Evolutionary conservation across 1,140 invertebrate species (phyloP), one percentile per base, ranked within the genome.

Genomic region (Drosophila subpulchrella): DNA sequence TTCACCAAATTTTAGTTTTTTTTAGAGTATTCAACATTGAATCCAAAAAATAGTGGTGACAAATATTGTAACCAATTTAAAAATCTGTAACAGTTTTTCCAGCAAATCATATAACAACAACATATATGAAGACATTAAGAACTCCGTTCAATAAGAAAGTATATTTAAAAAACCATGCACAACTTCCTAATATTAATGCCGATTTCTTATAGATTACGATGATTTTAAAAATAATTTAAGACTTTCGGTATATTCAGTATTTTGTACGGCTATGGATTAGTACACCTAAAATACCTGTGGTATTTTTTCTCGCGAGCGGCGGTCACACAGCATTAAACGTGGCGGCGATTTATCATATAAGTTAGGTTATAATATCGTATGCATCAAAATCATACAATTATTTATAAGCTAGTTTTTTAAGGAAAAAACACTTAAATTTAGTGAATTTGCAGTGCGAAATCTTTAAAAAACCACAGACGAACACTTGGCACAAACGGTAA

Each of bases 351-450:
- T 90, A 91, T 89, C 84, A 89, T 92, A 92, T 92, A 92, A 92
- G 91, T 92, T 92, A 92, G 91, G 91, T 92, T 92, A 92, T 92
- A 92, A 92, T 92, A 92, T 92, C 91, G 91, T 92, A 91, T 91
- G 90, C 90, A 91, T 92, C 90, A 92, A 76, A 92, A 91, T 91
- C 90, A 92, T 92, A 92, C 88, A 92, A 92, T 92, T 92, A 92
- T 90, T 91, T 92, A 91, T 92, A 92, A 91, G 91, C 91, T 92
- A 92, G 91, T 91, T 91, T 91, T 91, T 91, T 92, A 92, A 92
- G 91, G 91, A 92, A 92, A 88, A 91, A 91, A 90, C 83, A 92
- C 90, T 91, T 92, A 92, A 91, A 91, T 92, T 92, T 92, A 91
- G 90, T 92, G 91, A 91, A 90, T 91, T 92, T 92, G 91, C 90